Evolutionary conservation across 2,113 vertebrate species (phyloP).

Genomic region (Scomber japonicus): DNA sequence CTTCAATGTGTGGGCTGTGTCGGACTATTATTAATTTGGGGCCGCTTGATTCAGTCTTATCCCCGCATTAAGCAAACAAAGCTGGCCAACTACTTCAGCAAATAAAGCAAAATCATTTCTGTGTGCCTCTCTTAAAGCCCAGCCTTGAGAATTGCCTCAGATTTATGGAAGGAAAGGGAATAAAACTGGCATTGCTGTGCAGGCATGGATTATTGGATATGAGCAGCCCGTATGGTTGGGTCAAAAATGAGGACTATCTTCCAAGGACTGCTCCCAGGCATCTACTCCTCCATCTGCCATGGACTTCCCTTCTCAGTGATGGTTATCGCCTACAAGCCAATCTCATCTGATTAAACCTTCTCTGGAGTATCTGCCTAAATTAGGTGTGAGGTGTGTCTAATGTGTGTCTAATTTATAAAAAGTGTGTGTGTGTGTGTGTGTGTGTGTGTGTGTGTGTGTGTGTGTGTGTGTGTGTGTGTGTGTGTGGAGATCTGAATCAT

Average conservation of each 20-base stretch:
- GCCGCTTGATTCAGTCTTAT: conserved; percentile 8
- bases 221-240: conserved; percentile 77
- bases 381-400: conserved; percentile 8
- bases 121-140: neutral
- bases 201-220: conserved; percentile 63
- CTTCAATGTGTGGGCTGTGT: conserved; percentile 16
- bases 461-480: neutral
- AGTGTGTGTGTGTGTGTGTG: neutral
- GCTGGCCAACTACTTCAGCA: neutral
- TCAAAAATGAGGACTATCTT: conserved; percentile 75
- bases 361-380: conserved; percentile 33
- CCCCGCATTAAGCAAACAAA: neutral
- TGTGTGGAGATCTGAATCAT: neutral
- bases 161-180: conserved; percentile 38
- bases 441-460: neutral
- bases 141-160: conserved; percentile 33
- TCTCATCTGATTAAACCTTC: conserved; percentile 47
- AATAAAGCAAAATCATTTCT: neutral
- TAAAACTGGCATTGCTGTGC: conserved; percentile 53
- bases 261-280: conserved; percentile 79
- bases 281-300: conserved; percentile 82
- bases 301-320: conserved; percentile 51
- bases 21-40: conserved; percentile 23
- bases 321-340: conserved; percentile 38
- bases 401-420: conserved; percentile 11